Conservation (phyloP, 2,888 invertebrate genomes). For the Cheilosia urbana region DNA sequence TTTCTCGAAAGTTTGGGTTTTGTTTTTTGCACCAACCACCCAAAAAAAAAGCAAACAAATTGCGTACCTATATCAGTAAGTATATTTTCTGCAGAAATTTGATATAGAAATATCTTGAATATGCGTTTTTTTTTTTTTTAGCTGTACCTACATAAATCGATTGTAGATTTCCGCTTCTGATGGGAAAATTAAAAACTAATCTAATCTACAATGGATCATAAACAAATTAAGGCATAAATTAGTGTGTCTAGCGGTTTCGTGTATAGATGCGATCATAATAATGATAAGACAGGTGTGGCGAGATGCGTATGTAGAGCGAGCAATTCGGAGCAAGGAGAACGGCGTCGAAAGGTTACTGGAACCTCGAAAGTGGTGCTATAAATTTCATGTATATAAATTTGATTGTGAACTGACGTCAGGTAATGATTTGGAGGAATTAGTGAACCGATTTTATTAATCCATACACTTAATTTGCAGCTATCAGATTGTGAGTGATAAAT, state of each 20-base stretch:
- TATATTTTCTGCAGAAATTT: background rate
- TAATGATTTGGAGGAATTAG: background rate
- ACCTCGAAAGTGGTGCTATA: background rate
- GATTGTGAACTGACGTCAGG: background rate
- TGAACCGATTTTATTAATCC: background rate
- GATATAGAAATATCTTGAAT: background rate
- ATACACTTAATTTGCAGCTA: background rate
- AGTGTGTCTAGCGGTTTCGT: background rate
- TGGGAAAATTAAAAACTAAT: background rate
- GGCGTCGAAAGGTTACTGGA: background rate
- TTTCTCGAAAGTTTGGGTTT: constrained; percentile 7
- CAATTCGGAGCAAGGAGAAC: background rate
- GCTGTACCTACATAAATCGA: background rate
- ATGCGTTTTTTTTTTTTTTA: background rate
- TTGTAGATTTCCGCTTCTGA: background rate
- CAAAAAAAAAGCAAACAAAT: background rate
- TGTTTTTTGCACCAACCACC: background rate
- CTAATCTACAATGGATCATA: background rate
- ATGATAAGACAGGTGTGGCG: background rate
- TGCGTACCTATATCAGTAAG: background rate
- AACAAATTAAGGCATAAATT: background rate
- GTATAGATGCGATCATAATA: background rate
- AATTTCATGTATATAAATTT: background rate
- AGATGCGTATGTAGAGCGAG: background rate
- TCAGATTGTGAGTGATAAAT: background rate